Conservation (phyloP, 2,797 vertebrate species). For the Falco peregrinus region DNA sequence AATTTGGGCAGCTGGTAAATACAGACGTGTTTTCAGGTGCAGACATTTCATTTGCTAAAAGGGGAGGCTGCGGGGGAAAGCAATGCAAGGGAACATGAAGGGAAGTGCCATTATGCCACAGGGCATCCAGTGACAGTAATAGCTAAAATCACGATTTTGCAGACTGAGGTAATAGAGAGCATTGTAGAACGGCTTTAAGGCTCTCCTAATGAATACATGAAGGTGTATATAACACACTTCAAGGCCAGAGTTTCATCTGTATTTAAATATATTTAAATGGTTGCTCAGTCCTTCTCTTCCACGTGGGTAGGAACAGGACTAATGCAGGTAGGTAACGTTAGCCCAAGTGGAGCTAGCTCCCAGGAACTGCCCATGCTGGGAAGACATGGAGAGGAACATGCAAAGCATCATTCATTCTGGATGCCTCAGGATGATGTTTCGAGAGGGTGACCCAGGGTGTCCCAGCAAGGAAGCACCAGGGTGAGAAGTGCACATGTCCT, state of each 20-base stretch:
- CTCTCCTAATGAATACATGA: neutral
- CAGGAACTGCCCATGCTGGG: neutral
- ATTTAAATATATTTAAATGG: neutral
- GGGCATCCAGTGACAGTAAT: neutral
- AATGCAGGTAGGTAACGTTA: neutral
- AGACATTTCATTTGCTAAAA: neutral
- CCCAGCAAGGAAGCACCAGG: neutral
- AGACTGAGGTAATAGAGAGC: neutral
- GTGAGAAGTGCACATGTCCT: neutral
- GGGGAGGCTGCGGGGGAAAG: neutral
- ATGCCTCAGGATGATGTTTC: neutral
- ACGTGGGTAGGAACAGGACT: neutral
- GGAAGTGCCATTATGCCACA: neutral
- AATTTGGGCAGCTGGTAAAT: neutral
- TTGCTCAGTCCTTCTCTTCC: neutral
- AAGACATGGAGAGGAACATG: neutral
- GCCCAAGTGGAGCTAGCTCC: neutral
- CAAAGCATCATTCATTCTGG: neutral
- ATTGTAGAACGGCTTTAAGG: neutral
- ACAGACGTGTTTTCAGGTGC: neutral
- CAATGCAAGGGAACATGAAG: too few species aligned
- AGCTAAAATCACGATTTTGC: neutral
- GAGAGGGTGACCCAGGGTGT: neutral
- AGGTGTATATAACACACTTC: neutral
- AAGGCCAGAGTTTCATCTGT: neutral